Evolutionary conservation across 2,113 vertebrate species (phyloP).

Genomic region (Salvator merianae): DNA sequence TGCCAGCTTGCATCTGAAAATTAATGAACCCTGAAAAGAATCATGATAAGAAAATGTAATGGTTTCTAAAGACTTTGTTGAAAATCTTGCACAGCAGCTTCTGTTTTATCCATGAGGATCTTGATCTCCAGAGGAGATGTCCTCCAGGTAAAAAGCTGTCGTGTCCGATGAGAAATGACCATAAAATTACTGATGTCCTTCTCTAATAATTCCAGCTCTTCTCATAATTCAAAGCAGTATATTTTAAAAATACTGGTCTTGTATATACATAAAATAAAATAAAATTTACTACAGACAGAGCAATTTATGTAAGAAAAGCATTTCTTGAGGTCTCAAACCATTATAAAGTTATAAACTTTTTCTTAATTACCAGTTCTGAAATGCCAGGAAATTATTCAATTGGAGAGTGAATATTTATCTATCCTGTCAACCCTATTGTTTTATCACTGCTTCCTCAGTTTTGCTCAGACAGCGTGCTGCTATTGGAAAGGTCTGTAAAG

Average conservation of each 20-base stretch:
- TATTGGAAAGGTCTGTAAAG: background rate
- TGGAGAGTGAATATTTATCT: conserved; percentile 17
- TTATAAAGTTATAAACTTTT: background rate
- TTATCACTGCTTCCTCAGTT: background rate
- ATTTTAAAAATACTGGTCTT: background rate
- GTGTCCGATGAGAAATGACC: conserved; percentile 50
- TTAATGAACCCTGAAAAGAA: conserved; percentile 48
- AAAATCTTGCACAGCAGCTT: conserved; percentile 37
- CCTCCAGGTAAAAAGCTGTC: conserved; percentile 51
- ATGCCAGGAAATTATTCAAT: conserved; percentile 10
- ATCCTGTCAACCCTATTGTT: background rate
- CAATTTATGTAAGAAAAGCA: conserved; percentile 52
- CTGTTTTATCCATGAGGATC: conserved; percentile 51
- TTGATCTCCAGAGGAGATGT: conserved; percentile 39
- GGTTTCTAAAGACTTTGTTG: conserved; percentile 42
- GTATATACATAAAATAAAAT: background rate
- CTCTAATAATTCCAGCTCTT: conserved; percentile 40
- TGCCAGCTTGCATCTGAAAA: conserved; percentile 46
- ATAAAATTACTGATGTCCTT: conserved; percentile 57
- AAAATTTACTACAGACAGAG: conserved; percentile 39
- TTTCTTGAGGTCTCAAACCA: conserved; percentile 40
- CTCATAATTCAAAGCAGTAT: background rate
- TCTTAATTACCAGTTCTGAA: background rate
- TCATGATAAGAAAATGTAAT: conserved; percentile 31
- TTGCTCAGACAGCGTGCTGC: background rate